Evolutionary conservation across 2,113 vertebrate genomes (phyloP), one percentile per base, ranked within the genome.

Genomic region (Pseudopipra pipra): DNA sequence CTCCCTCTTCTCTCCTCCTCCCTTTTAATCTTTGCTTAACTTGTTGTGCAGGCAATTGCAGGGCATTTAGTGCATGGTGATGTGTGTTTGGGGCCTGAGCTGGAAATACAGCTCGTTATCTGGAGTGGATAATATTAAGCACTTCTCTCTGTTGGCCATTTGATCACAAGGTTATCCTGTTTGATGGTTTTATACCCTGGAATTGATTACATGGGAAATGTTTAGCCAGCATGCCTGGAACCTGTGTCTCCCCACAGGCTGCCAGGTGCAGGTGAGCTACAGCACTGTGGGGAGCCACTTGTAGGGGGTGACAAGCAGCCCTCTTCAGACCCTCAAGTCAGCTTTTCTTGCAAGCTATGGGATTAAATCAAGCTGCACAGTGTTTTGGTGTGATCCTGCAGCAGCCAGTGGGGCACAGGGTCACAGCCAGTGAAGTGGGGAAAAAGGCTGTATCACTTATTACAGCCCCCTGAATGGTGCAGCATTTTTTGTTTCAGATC

Each of bases 71-170:
- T 2, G 17, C 31, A 8, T 2, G 23, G 68, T 93, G 96, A 96
- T 96, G 95, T 86, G 90, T 78, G 93, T 93, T 96, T 71, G 88
- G 93, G 95, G 88, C 79, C 92, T 30, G 88, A 7, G 79, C 88
- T 95, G 92, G 88, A 96, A 90, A 93, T 90, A 55, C 21, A 44
- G 95, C 96, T 96, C 90, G 59, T 95, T 97, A 92, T 88, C 92
- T 92, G 93, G 85, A 94, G 83, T 92, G 93, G 93, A 82, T 86
- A 89, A 96, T 96, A 96, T 96, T 94, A 97, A 96, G 83, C 85
- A 78, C 93, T 96, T 92, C 83, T 71, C 95, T 94, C 91, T 93
- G 92, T 93, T 96, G 91, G 95, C 90, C 88, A 22, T 96, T 97
- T 96, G 93, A 96, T 97, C 93, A 85, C 90, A 90, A 94, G 92